Base-by-base conservation (phyloP, 1,140 invertebrate species). In the Pseudomyrmex concolor region DNA sequence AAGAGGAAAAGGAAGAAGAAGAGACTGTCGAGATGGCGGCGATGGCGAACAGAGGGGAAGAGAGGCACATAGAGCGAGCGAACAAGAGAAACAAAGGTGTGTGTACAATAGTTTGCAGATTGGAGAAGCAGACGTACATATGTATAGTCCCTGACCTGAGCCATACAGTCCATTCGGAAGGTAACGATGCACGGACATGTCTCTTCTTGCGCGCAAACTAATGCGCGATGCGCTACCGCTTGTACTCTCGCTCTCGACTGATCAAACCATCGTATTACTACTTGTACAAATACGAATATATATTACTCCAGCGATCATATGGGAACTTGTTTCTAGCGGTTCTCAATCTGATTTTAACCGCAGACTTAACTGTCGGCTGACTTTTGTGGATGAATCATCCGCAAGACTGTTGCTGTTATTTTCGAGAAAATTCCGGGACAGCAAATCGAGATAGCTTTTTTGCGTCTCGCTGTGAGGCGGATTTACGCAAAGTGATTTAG, bases 261-360 rank as follows among this genome's bases (percentile, higher is more conserved):
- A 81, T 73, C 74, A 87, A 88, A 86, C 54, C 67, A 66, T 86
- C 83, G 90, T 92, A 89, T 91, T 92, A 92, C 88, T 93, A 90
- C 92, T 92, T 91, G 88, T 88, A 84, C 88, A 88, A 92, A 89
- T 91, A 89, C 88, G 89, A 90, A 92, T 92, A 90, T 92, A 62
- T 68, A 43, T 54, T 22, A 5, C n/a, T 25, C 60, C 17, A 17
- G 12, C 25, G 13, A 50, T 64, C 10, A 62, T 12, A 25, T 55
- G 34, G 66, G 10, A 59, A 80, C 59, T 54, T 50, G 64, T 48
- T 4, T 10, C n/a, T 55, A 45, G 7, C 45, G 66, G 66, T 80
- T 60, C 66, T 80, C 66, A 80, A 80, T 17, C 15, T 43, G 34
- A 78, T 57, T 19, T 19, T 34, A 50, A 43, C 9, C 17, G 25